Evolutionary conservation across 2,113 vertebrate species (phyloP).

Genomic region (Orcinus orca): DNA sequence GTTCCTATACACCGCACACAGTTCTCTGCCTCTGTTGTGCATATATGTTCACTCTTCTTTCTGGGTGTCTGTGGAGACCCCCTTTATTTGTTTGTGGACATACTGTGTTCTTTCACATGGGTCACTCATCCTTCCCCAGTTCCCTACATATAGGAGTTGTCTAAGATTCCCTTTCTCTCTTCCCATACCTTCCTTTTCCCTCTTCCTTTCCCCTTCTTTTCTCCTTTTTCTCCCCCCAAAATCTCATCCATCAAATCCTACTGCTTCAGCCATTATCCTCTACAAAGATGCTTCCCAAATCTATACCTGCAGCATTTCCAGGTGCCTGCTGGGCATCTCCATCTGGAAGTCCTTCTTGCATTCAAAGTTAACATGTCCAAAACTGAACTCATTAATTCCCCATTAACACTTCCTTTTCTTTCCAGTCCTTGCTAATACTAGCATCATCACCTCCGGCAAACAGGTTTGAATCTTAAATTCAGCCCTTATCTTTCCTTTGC

Average conservation of each 20-base stretch:
- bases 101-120: not conserved
- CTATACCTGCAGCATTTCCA: slow-evolving; percentile 36
- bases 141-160: not conserved
- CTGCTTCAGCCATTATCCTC: slow-evolving; percentile 35
- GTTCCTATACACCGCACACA: not conserved
- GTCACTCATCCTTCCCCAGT: not conserved
- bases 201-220: not conserved
- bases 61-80: not conserved
- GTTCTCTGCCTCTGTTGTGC: not conserved
- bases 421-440: not conserved
- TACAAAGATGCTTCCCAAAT: slow-evolving; percentile 33
- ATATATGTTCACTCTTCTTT: not conserved
- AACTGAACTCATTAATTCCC: slow-evolving; percentile 60
- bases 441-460: not conserved
- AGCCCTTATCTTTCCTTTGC: not conserved
- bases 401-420: slow-evolving; percentile 35
- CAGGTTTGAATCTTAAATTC: not conserved
- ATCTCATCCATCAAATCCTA: slow-evolving; percentile 49
- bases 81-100: not conserved
- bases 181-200: not conserved
- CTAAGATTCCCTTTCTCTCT: not conserved
- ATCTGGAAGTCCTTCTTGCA: slow-evolving; percentile 64
- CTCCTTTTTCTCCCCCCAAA: not conserved
- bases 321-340: slow-evolving; percentile 66
- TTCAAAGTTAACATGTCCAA: slow-evolving; percentile 61